These are phyloP conservation scores for Agelaius phoeniceus DNA, from an alignment of 2,113 vertebrate species.

Conservation along the genomic window DNA sequence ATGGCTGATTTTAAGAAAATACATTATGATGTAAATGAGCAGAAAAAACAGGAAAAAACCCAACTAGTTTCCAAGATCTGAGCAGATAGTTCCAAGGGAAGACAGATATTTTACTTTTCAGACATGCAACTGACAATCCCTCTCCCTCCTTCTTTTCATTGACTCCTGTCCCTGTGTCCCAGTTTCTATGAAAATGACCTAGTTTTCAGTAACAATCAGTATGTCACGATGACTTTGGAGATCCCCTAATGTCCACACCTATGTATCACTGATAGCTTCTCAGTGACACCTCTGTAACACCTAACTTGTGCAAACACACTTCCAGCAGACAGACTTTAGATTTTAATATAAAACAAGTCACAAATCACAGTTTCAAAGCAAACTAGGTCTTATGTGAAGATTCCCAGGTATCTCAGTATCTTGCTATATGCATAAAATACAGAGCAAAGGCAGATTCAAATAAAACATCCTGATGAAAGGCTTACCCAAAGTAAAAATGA, in stretches of 20 bases:
- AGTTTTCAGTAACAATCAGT: not conserved
- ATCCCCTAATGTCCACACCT: not conserved
- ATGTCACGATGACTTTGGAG: not conserved
- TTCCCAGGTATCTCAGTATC: not conserved
- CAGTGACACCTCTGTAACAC: not conserved
- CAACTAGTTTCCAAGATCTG: not conserved
- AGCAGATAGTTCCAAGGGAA: not conserved
- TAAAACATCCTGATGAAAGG: not conserved
- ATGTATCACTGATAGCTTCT: not conserved
- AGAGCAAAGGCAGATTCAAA: not conserved
- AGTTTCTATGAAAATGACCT: not conserved
- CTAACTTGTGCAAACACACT: not conserved
- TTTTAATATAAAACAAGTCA: not conserved
- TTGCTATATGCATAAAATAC: not conserved
- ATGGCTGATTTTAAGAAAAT: not conserved
- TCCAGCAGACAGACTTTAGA: not conserved
- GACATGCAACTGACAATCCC: not conserved
- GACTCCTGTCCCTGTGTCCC: not conserved
- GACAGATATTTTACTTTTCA: not conserved
- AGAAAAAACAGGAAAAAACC: not conserved
- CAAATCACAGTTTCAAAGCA: not conserved
- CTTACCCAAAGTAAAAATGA: not conserved
- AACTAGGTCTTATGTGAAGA: not conserved
- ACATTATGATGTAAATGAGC: not conserved
- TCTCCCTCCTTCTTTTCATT: not conserved